Evolutionary conservation across 2,888 invertebrate species (phyloP).

Genomic region (Thera britannica): DNA sequence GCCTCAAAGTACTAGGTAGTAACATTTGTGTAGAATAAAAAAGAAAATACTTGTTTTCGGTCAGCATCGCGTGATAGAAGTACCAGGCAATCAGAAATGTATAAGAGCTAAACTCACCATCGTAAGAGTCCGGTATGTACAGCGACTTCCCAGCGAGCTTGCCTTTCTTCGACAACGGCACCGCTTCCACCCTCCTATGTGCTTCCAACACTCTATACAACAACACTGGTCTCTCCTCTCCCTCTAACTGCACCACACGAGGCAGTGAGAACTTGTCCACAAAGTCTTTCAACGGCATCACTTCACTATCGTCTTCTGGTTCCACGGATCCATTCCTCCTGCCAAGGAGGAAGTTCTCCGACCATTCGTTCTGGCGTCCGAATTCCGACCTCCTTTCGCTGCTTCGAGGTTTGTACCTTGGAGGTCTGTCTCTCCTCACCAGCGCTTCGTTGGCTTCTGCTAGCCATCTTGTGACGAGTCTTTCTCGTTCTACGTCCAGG

Average conservation of each 20-base stretch:
- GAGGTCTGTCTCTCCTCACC: slow-evolving; percentile 74
- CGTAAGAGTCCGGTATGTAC: slow-evolving; percentile 88
- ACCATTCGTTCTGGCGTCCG: slow-evolving; percentile 71
- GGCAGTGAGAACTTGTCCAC: slow-evolving; percentile 86
- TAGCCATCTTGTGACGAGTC: slow-evolving; percentile 79
- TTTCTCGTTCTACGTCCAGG: slow-evolving; percentile 78
- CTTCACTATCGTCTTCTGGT: slow-evolving; percentile 80
- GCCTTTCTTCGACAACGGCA: slow-evolving; percentile 83
- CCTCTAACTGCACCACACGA: slow-evolving; percentile 84
- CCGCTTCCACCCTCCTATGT: slow-evolving; percentile 86
- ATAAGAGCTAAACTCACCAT: slow-evolving; percentile 80
- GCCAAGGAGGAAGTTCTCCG: slow-evolving; percentile 75
- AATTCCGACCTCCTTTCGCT: slow-evolving; percentile 81
- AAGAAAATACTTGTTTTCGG: too few species aligned
- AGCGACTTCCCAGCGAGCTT: slow-evolving; percentile 85
- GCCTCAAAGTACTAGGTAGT: too few species aligned
- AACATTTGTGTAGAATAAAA: too few species aligned
- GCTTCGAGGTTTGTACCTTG: slow-evolving; percentile 76
- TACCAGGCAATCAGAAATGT: slow-evolving; percentile 25
- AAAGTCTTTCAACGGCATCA: slow-evolving; percentile 83
- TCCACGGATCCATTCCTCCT: slow-evolving; percentile 74
- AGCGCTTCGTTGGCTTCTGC: slow-evolving; percentile 81
- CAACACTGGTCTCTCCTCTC: slow-evolving; percentile 85
- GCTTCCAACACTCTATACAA: slow-evolving; percentile 86
- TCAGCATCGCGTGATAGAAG: background rate